Base-by-base conservation (phyloP, 2,888 invertebrate genomes). In the Mythimna pallens region DNA sequence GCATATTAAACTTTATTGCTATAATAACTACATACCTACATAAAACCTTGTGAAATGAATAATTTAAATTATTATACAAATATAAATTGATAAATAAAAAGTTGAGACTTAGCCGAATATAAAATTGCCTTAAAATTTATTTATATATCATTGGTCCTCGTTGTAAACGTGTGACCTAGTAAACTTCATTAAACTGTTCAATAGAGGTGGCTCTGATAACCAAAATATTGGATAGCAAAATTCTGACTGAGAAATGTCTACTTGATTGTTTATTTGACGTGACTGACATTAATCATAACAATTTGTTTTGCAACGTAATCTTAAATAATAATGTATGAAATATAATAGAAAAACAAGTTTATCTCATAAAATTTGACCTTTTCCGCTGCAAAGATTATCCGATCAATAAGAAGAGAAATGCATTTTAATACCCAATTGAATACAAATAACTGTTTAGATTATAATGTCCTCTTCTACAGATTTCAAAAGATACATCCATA, bases 291-390 rank as follows among this genome's bases (percentile, higher is more conserved):
- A 22, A 64, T 55, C 22, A 55, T n/a, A 59, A 59, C 30, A 70
- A 55, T n/a, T 1, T 58, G 36, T 25, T 14, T 57, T 36, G 10
- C 50, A 22, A 3, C 50, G 54, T 63, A 59, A 63, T 59, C 12
- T 52, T 69, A 57, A 47, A 47, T 54, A 58, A 64, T 22, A 59
- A 47, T 43, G 5, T 43, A 47, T 9, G 5, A 10, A 25, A 58
- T 17, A n/a, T 58, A 68, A 52, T 25, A 65, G 52, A 69, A 76
- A 52, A 75, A 66, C 50, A 67, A 22, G 47, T 62, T 54, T 57
- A 62, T 61, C 40, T 65, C 12, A 14, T 36, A 64, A 22, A 55
- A 40, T 71, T 40, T 68, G 65, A 78, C 65, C 47, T 62, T 57
- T 62, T 22, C 22, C 52, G 17, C 12, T 65, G 20, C 20, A 73